Conservation (phyloP, 2,888 invertebrate species). For the Zygaena filipendulae region DNA sequence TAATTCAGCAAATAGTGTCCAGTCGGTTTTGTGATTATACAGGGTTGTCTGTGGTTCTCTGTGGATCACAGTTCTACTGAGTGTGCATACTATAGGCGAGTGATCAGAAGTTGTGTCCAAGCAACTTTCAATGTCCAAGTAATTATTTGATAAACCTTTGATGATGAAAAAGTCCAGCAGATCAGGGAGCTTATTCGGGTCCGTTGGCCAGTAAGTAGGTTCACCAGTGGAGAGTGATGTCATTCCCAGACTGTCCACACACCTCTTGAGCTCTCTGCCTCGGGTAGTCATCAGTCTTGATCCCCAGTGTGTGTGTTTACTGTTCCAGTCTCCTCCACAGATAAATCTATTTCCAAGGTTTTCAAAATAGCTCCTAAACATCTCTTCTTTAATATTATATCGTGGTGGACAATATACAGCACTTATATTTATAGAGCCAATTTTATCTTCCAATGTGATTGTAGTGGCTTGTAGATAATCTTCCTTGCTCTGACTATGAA, state of each 20-base stretch:
- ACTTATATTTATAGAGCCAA: not conserved
- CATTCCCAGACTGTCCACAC: not conserved
- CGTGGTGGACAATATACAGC: constrained; percentile 3
- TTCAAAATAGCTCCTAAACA: too few relatives aligned
- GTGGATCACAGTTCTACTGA: constrained; percentile 1
- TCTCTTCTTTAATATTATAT: too few relatives aligned
- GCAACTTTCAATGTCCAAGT: constrained; percentile 10
- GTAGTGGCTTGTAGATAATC: constrained; percentile 2
- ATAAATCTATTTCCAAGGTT: too few relatives aligned
- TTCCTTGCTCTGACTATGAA: not conserved
- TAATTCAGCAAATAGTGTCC: constrained; percentile 7
- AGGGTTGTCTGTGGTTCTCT: constrained; percentile 6
- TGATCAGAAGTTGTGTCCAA: constrained; percentile 17
- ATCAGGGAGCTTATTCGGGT: not conserved
- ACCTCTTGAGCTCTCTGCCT: too few relatives aligned
- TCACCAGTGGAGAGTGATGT: not conserved
- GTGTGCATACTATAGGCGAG: constrained; percentile 12
- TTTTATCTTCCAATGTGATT: constrained; percentile 1
- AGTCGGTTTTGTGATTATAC: constrained; percentile 11
- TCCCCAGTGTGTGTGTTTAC: not conserved
- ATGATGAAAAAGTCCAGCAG: not conserved
- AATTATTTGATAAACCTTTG: constrained; percentile 6
- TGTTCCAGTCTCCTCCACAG: not conserved
- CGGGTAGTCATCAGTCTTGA: too few relatives aligned
- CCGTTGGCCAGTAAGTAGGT: not conserved